Evolutionary conservation across 2,797 vertebrate species (phyloP).

Genomic region (Cryptoblepharus egeriae): DNA sequence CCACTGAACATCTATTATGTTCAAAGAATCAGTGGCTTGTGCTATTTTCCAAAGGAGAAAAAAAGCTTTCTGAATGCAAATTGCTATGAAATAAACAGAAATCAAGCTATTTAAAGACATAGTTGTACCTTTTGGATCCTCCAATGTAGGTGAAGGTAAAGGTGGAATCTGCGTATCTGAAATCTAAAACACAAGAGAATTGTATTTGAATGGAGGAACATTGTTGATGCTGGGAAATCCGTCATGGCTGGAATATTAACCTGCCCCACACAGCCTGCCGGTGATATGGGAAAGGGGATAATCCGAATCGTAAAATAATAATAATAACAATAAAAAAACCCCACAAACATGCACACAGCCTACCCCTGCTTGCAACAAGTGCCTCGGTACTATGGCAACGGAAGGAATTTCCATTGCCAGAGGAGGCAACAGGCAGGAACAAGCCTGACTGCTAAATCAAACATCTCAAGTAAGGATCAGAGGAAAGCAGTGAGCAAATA

Average conservation of each 20-base stretch:
- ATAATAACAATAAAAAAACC: background rate
- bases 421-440: conserved; percentile 66
- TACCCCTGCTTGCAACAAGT: conserved; percentile 80
- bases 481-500: background rate
- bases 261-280: background rate
- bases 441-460: conserved; percentile 1
- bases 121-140: conserved; percentile 87
- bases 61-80: conserved; percentile 48
- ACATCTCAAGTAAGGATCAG: background rate
- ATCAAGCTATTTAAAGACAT: conserved; percentile 49
- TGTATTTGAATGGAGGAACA: conserved; percentile 14
- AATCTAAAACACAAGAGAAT: conserved; percentile 80
- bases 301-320: background rate
- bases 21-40: background rate
- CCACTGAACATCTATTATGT: conserved; percentile 36
- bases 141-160: conserved; percentile 88
- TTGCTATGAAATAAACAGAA: conserved; percentile 56
- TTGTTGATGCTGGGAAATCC: background rate
- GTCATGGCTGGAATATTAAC: background rate
- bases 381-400: conserved; percentile 82
- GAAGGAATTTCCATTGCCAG: conserved; percentile 72
- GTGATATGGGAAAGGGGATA: background rate
- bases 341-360: background rate
- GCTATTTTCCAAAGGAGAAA: background rate
- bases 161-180: conserved; percentile 87